These are phyloP conservation scores for Nibea coibor DNA, from an alignment of 2,113 vertebrate genomes.

Conservation along the genomic window DNA sequence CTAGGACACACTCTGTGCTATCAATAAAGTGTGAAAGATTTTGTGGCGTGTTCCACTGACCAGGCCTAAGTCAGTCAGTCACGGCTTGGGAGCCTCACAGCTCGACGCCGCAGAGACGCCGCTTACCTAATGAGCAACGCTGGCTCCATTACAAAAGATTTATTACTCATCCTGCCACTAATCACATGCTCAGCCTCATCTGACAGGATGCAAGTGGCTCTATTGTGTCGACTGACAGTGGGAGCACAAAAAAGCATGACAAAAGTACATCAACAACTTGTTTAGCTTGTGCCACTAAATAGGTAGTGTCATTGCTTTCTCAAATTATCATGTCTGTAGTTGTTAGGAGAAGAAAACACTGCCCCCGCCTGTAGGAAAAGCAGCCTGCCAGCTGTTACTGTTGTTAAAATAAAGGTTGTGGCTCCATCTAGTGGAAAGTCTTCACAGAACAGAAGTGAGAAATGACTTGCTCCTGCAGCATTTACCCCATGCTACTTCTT, in stretches of 20 bases:
- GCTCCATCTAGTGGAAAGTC: constrained; percentile 66
- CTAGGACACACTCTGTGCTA: constrained; percentile 4
- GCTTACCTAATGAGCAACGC: constrained; percentile 46
- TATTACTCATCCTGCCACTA: constrained; percentile 49
- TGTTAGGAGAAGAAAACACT: constrained; percentile 11
- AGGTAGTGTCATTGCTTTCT: constrained; percentile 42
- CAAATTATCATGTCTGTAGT: constrained; percentile 33
- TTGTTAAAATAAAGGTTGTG: constrained; percentile 50
- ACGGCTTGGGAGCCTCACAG: constrained; percentile 31
- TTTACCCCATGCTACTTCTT: neutral
- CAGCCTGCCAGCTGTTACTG: constrained; percentile 62
- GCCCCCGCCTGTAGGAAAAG: constrained; percentile 23
- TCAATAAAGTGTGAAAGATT: constrained; percentile 44
- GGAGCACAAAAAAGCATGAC: constrained; percentile 42
- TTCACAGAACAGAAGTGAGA: neutral
- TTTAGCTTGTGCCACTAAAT: constrained; percentile 40
- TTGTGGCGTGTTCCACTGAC: constrained; percentile 34
- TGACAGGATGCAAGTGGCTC: constrained; percentile 30
- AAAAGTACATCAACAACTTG: constrained; percentile 43
- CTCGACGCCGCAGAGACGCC: constrained; percentile 14
- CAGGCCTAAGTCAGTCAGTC: constrained; percentile 40
- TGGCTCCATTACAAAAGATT: constrained; percentile 54
- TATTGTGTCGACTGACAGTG: constrained; percentile 35
- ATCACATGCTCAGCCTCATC: constrained; percentile 55
- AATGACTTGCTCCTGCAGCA: neutral